Percentiles rank a stretch among this genome's conserved stretches.
phyloP scores from a whole-genome alignment of 2,888 invertebrate species.

The Ethmia dodecea region DNA sequence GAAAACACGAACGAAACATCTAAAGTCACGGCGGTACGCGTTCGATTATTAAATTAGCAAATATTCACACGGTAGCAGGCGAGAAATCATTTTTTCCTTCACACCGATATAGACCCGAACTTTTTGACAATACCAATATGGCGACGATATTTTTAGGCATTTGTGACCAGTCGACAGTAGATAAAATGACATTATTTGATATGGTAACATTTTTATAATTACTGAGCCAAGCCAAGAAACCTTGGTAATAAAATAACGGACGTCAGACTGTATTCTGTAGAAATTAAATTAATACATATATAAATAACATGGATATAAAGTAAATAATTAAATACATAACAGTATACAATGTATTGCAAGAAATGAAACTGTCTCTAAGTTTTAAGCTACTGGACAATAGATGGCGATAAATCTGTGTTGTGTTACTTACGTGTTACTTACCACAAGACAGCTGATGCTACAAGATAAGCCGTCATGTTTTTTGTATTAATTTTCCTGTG shows the following conservation, averaged over 20 bases:
- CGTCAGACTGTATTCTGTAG: no score
- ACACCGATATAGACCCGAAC: slow-evolving; percentile 60
- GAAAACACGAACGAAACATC: slow-evolving; percentile 64
- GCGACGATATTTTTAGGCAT: slow-evolving; percentile 76
- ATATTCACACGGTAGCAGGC: slow-evolving; percentile 48
- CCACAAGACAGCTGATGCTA: no score
- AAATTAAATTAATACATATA: no score
- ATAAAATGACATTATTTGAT: slow-evolving; percentile 42
- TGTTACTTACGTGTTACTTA: no score
- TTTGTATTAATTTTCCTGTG: no score
- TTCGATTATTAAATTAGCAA: slow-evolving; percentile 53
- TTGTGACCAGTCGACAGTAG: slow-evolving; percentile 59
- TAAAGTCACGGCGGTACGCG: slow-evolving; percentile 58
- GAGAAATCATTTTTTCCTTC: slow-evolving; percentile 71
- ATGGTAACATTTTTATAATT: slow-evolving; percentile 39
- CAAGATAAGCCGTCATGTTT: no score
- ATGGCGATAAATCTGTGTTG: neutral
- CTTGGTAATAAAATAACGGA: no score
- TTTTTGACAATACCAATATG: slow-evolving; percentile 79
- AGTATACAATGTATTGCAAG: no score
- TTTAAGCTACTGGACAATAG: neutral
- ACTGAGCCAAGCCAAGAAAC: no score
- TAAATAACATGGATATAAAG: no score
- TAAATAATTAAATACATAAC: no score
- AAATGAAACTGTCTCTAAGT: neutral